Conservation (phyloP, 2,797 vertebrate species). For the Ciconia nigra region DNA sequence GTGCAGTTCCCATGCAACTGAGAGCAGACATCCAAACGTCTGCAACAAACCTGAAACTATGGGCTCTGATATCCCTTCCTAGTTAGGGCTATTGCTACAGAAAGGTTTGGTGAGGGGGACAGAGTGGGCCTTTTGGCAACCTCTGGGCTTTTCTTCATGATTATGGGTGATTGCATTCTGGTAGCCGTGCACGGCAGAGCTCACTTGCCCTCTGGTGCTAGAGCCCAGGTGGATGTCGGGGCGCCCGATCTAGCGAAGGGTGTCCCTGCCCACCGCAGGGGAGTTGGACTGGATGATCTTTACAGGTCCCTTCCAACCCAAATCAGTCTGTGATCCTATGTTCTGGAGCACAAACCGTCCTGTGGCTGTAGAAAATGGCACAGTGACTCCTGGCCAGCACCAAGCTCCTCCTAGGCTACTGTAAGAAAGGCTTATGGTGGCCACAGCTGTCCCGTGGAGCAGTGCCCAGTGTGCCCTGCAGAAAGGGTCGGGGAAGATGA, state of each 20-base stretch:
- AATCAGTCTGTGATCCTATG: neutral
- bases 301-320: neutral
- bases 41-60: fast-evolving
- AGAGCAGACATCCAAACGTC: fast-evolving
- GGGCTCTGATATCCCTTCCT: neutral
- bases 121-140: neutral
- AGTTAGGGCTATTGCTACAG: neutral
- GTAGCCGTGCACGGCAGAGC: fast-evolving
- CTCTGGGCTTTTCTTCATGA: neutral
- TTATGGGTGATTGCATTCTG: neutral
- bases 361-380: neutral
- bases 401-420: neutral
- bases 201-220: neutral
- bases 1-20: neutral
- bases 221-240: neutral
- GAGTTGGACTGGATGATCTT: neutral
- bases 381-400: neutral
- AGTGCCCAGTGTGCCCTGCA: no score
- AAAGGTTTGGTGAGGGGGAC: neutral
- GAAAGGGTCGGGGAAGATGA: neutral
- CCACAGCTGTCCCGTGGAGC: neutral
- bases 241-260: neutral
- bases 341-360: neutral
- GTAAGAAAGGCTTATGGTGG: neutral
- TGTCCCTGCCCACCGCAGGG: no score